Conservation (phyloP, 2,797 vertebrate genomes). For the Catharus ustulatus region DNA sequence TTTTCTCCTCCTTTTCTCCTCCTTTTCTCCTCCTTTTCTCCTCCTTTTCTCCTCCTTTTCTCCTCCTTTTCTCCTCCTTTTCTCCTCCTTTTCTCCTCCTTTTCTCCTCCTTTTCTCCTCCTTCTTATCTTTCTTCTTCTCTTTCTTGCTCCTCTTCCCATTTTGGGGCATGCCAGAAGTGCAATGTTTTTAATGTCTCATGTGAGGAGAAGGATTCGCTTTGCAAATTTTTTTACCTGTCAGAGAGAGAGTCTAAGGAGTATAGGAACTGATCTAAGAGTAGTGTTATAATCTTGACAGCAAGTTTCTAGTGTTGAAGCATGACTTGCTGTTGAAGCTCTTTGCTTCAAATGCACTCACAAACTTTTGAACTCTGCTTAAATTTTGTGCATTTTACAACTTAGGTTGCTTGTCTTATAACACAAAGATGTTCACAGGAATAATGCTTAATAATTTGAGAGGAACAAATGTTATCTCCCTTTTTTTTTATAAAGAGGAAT, state of each 20-base stretch:
- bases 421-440: background rate
- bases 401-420: background rate
- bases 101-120: too few relatives aligned
- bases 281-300: background rate
- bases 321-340: background rate
- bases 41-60: too few relatives aligned
- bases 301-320: background rate
- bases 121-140: too few relatives aligned
- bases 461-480: background rate
- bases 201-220: background rate
- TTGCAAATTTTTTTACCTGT: background rate
- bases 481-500: background rate
- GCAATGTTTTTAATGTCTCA: background rate
- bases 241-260: background rate
- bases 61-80: too few relatives aligned
- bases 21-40: too few relatives aligned
- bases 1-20: too few relatives aligned
- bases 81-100: too few relatives aligned
- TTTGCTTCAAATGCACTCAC: background rate
- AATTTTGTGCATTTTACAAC: background rate
- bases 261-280: background rate
- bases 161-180: background rate
- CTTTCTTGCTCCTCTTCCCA: background rate
- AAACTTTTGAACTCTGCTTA: background rate
- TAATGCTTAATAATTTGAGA: background rate